phyloP scores from a whole-genome alignment of 2,113 vertebrate genomes.

The Vombatus ursinus region DNA sequence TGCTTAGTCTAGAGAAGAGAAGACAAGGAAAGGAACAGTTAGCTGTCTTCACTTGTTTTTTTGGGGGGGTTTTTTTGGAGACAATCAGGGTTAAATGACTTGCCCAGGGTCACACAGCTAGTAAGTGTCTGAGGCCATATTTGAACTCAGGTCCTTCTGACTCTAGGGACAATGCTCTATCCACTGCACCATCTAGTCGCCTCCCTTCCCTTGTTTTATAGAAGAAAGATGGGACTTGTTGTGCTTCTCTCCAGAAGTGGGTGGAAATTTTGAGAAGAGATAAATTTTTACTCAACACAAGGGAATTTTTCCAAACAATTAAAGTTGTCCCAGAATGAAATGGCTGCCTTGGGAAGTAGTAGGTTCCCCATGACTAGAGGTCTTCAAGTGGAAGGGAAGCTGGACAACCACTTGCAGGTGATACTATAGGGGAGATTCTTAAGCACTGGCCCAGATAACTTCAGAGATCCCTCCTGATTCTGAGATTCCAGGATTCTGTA shows the following conservation, averaged over 20 bases:
- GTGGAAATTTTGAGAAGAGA: neutral
- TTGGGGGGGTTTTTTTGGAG: neutral
- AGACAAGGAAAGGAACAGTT: neutral
- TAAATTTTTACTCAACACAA: neutral
- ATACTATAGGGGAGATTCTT: neutral
- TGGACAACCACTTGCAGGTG: neutral
- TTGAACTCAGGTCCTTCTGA: neutral
- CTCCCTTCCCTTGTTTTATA: neutral
- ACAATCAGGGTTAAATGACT: neutral
- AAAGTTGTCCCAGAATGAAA: neutral
- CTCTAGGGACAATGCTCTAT: no score
- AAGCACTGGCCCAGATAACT: no score
- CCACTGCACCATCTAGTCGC: no score
- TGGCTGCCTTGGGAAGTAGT: neutral
- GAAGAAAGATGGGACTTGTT: neutral
- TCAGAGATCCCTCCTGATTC: neutral
- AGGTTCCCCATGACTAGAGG: neutral
- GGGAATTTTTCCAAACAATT: neutral
- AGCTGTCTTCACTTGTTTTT: neutral
- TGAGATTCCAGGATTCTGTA: neutral
- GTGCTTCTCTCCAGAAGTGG: neutral
- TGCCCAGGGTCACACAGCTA: neutral
- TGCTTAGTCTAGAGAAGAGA: neutral
- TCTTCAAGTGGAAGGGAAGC: neutral
- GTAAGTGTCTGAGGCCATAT: neutral